phyloP scores from a whole-genome alignment of 2,113 vertebrate genomes.

The Callorhinus ursinus region DNA sequence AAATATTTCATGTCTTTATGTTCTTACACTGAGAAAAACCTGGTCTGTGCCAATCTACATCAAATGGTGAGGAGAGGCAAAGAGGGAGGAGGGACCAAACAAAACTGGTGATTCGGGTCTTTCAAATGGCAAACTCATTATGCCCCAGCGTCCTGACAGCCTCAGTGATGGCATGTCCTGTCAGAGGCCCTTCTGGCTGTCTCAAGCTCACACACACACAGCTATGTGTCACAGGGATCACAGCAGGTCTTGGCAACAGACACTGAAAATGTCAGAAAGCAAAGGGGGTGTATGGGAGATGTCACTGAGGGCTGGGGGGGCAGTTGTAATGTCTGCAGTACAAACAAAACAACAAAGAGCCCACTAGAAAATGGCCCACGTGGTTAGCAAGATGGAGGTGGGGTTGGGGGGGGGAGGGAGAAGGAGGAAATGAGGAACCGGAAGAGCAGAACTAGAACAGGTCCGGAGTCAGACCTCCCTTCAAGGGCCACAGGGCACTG shows the following conservation, averaged over 20 bases:
- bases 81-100: not conserved
- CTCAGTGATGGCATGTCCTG: not conserved
- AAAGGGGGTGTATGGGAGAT: not conserved
- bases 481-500: not conserved
- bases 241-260: not conserved
- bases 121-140: constrained; percentile 64
- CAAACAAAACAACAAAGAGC: not conserved
- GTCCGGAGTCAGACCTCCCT: rapidly evolving
- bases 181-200: not conserved
- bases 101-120: not conserved
- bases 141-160: not conserved
- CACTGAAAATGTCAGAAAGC: constrained; percentile 56
- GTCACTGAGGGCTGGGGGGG: not conserved
- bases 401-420: not conserved
- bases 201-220: not conserved
- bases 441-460: rapidly evolving
- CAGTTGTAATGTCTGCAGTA: not conserved
- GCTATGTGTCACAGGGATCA: not conserved
- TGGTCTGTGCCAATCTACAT: not conserved
- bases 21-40: constrained; percentile 51
- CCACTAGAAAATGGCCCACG: rapidly evolving
- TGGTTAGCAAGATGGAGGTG: not conserved
- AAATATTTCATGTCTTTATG: constrained; percentile 6
- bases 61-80: not conserved
- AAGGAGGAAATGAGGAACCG: too few relatives aligned